Base-by-base conservation (phyloP, 2,113 vertebrate genomes). In the Urocitellus parryii region DNA sequence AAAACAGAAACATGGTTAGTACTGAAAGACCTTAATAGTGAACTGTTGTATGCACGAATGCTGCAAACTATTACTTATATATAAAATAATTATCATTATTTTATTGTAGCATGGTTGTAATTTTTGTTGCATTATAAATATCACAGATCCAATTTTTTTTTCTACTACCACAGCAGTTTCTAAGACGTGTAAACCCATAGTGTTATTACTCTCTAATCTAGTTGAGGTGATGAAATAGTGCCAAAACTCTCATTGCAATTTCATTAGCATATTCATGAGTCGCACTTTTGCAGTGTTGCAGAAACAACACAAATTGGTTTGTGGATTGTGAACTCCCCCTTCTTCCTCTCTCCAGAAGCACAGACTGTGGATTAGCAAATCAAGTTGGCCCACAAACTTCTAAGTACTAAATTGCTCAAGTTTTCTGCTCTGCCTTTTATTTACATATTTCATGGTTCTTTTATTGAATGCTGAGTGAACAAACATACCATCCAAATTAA, bases 241-340 rank as follows among this genome's bases (percentile, higher is more conserved):
- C 98, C 98, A 98, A 98, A 98, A 98, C 95, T 97, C 98, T 98
- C 98, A 96, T 97, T 98, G 98, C 98, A 98, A 98, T 98, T 98
- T 98, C 98, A 99, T 99, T 97, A 99, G 95, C 98, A 98, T 98
- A 99, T 99, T 98, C 98, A 99, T 99, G 98, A 99, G 97, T 96
- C n/a, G 27, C 86, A 98, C 98, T 98, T 98, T 98, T 98, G 98
- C 98, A 98, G 98, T 98, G 98, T 98, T 99, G 98, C 98, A 99
- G 98, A 99, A 99, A 99, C 98, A 98, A 98, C 98, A 98, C 98
- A 99, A 98, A 99, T 99, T 99, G 98, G 98, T 98, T 98, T 98
- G 98, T 97, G 98, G 94, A 98, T 98, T 98, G 98, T 98, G 98
- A 98, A 98, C 98, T 98, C 98, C 98, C 98, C 97, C 90, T 98